phyloP scores from a whole-genome alignment of 2,888 invertebrate species.

The Homarus gammarus region DNA sequence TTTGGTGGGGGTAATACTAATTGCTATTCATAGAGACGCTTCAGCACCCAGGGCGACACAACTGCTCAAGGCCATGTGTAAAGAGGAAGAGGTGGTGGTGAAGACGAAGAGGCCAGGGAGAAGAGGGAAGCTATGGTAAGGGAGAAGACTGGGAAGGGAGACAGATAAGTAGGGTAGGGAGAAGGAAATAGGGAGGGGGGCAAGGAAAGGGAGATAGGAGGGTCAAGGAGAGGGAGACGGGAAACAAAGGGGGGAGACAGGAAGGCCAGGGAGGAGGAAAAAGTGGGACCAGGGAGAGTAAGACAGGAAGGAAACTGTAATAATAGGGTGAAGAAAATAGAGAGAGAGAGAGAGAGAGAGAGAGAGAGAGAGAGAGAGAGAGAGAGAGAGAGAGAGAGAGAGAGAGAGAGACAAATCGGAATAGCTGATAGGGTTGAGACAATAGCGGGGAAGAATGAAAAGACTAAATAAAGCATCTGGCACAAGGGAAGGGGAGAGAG shows the following conservation, averaged over 20 bases:
- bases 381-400: too few species aligned
- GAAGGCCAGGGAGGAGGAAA: background rate
- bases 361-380: background rate
- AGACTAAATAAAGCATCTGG: background rate
- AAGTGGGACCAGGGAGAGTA: background rate
- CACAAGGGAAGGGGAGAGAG: background rate
- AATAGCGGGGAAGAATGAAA: background rate
- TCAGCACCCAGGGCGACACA: conserved; percentile 20
- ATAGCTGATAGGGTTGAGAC: background rate
- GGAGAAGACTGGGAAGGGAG: background rate
- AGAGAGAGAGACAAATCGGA: background rate
- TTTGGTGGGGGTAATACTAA: conserved; percentile 56
- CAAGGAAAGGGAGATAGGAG: background rate
- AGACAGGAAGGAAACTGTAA: background rate
- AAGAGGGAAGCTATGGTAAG: background rate
- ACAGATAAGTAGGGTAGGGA: background rate
- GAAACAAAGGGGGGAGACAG: background rate
- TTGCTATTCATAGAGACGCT: conserved; percentile 59
- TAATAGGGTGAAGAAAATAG: background rate
- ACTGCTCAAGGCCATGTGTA: conserved; percentile 33
- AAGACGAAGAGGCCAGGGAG: background rate
- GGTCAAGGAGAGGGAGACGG: background rate
- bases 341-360: background rate
- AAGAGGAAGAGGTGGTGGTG: conserved; percentile 5
- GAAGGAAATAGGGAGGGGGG: background rate